phyloP scores from a whole-genome alignment of 1,140 invertebrate genomes.

The Dryas iulia region DNA sequence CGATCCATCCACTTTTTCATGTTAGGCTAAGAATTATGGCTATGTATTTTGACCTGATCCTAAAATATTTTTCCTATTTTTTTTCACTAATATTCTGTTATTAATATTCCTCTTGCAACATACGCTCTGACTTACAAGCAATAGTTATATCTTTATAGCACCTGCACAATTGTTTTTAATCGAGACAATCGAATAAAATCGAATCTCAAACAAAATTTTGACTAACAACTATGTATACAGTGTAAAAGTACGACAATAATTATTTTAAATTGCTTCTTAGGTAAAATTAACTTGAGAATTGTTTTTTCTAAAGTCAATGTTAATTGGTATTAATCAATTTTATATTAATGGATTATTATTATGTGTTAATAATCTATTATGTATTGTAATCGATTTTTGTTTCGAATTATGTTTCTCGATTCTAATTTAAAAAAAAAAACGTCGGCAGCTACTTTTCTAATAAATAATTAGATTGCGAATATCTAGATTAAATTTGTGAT shows the following conservation, averaged over 20 bases:
- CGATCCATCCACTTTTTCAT: conserved; percentile 65
- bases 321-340: too few relatives aligned
- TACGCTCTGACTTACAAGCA: not conserved
- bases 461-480: not conserved
- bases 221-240: not conserved
- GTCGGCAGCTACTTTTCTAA: not conserved
- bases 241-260: not conserved
- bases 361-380: not conserved
- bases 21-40: conserved; percentile 31
- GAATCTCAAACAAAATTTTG: not conserved
- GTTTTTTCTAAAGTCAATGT: too few relatives aligned
- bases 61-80: not conserved
- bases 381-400: not conserved
- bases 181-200: not conserved
- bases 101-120: not conserved
- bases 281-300: not conserved
- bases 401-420: not conserved
- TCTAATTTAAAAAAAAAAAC: not conserved
- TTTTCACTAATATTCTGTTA: not conserved
- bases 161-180: not conserved
- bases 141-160: not conserved
- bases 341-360: too few relatives aligned
- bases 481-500: not conserved
- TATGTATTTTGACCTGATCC: not conserved
- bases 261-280: conserved; percentile 2